Evolutionary conservation across 2,113 vertebrate species (phyloP).

Genomic region (Tachysurus fulvidraco): DNA sequence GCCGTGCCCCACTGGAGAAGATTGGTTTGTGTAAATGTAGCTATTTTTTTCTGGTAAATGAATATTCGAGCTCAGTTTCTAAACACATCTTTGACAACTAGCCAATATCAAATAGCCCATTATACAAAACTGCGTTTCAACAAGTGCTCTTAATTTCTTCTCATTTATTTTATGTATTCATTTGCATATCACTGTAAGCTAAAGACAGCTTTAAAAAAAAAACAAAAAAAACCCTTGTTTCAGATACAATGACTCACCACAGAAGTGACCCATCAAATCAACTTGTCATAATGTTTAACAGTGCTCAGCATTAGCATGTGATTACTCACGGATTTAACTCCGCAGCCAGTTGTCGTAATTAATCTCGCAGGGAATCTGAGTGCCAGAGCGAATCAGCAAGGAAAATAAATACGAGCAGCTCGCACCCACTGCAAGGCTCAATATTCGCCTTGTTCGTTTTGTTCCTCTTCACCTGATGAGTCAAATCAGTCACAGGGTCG

Average conservation of each 20-base stretch:
- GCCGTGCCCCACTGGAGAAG: no score
- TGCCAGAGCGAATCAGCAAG: conserved; percentile 12
- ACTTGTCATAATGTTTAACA: conserved; percentile 29
- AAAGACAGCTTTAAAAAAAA: neutral
- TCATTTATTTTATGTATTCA: neutral
- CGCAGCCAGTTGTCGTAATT: conserved; percentile 7
- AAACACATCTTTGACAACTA: neutral
- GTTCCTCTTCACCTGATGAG: conserved; percentile 26
- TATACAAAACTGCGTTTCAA: neutral
- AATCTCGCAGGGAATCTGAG: neutral
- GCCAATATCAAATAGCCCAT: neutral
- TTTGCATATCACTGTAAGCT: neutral
- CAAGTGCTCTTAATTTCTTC: neutral
- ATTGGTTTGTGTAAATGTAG: neutral
- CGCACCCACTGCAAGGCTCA: neutral
- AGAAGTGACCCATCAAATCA: conserved; percentile 14
- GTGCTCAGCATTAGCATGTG: conserved; percentile 3
- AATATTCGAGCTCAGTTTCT: neutral
- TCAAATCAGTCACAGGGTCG: conserved; percentile 17
- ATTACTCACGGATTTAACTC: conserved; percentile 33
- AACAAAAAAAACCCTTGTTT: no score
- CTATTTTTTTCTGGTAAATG: conserved; percentile 7
- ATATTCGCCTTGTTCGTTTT: conserved; percentile 28
- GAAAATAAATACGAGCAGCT: neutral
- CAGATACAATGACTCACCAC: neutral